Base-by-base conservation (phyloP, 1,140 invertebrate species). In the Berghia stephanieae region DNA sequence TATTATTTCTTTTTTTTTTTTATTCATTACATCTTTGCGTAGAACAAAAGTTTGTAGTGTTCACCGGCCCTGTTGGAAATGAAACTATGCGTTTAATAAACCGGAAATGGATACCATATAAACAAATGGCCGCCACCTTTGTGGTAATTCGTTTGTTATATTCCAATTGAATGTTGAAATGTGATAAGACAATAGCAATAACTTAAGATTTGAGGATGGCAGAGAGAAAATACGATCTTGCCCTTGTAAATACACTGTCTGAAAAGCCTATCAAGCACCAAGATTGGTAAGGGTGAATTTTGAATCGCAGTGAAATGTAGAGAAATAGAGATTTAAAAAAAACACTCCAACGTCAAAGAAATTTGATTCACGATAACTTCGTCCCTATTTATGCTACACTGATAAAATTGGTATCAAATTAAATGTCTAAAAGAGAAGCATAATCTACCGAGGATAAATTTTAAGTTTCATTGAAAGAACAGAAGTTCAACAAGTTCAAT, bases 161-260 rank as follows among this genome's bases (percentile, higher is more conserved):
- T n/a, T n/a, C n/a, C n/a, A n/a, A n/a, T n/a, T n/a, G n/a, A n/a
- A n/a, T n/a, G n/a, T n/a, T n/a, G n/a, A n/a, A n/a, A n/a, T n/a
- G n/a, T n/a, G n/a, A n/a, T n/a, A n/a, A 63, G 13, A 63, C 27
- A 16, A 18, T 18, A 27, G 8, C 27, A 10, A 18, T 18, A 10
- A 63, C 16, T 10, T 31, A 18, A 63, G 27, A 63, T 68, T 13
- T 34, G 10, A 38, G 40, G 4, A 71, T 87, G 78, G 86, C 86
- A 6, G 86, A 86, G 68, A 77, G 72, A 40, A 88, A 88, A 80
- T 88, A 88, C 63, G 78, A 87, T 76, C 78, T 88, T 34, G 81
- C 82, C 16, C 73, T 86, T 5, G 79, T 86, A 5, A 81, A 84
- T 55, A 88, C 86, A 24, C 42, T 81, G 36, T 83, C 80, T 46